A percentile compares a stretch with the other conserved stretches of the same genome.
These are phyloP conservation scores for Scaptomyza montana DNA, from an alignment of 1,140 invertebrate genomes.

Conservation along the genomic window DNA sequence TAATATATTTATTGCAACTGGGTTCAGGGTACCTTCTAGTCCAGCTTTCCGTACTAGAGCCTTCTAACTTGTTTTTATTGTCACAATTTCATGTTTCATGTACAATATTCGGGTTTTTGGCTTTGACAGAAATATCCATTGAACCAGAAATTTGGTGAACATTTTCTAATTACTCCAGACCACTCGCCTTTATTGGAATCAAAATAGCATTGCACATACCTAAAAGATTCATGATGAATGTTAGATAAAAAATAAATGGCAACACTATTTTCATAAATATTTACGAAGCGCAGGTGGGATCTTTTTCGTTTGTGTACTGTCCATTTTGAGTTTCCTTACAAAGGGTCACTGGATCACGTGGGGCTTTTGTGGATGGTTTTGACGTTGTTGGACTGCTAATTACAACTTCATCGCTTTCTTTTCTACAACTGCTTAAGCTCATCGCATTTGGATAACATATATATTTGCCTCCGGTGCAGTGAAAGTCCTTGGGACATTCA, in stretches of 20 bases:
- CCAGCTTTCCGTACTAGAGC: too few species aligned
- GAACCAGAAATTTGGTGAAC: background rate
- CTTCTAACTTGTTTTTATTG: too few species aligned
- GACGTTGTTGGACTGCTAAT: background rate
- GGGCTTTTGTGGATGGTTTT: background rate
- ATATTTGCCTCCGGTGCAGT: background rate
- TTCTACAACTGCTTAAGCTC: background rate
- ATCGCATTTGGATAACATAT: background rate
- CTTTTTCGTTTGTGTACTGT: conserved; percentile 32
- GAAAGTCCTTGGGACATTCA: background rate
- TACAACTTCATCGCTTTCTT: background rate
- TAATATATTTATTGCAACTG: too few species aligned
- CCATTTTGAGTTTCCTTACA: conserved; percentile 16
- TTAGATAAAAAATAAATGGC: background rate
- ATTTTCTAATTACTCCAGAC: background rate
- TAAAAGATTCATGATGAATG: background rate
- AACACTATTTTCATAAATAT: too few species aligned
- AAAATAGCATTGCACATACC: background rate
- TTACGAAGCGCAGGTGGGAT: conserved; percentile 49
- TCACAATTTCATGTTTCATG: conserved; percentile 1
- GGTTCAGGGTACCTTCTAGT: too few species aligned
- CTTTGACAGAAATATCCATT: background rate
- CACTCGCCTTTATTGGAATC: background rate
- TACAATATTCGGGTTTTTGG: conserved; percentile 32
- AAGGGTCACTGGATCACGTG: conserved; percentile 29